Evolutionary conservation across 1,140 invertebrate genomes (phyloP).

Genomic region (Rhagoletis pomonella): DNA sequence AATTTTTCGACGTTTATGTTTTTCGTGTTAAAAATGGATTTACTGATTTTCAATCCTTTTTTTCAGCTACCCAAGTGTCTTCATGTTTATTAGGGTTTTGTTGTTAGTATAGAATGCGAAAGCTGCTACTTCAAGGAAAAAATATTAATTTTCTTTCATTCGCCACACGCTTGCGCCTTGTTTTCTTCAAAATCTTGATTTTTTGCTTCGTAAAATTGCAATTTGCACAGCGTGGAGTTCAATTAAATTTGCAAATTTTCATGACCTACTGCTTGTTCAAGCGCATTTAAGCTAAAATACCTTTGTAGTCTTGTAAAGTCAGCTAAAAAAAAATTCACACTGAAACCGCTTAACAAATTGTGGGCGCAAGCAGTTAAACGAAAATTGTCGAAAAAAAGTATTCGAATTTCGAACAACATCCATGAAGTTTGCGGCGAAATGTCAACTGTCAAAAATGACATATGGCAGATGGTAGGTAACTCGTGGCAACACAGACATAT

Average conservation of each 20-base stretch:
- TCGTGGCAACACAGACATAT: constrained; percentile 5
- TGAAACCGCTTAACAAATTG: constrained; percentile 25
- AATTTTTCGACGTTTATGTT: constrained; percentile 30
- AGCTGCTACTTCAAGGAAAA: no score
- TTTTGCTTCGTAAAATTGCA: background rate
- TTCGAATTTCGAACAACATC: background rate
- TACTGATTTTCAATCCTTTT: constrained; percentile 46
- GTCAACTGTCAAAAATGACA: constrained; percentile 51
- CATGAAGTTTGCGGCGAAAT: background rate
- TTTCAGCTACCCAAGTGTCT: background rate
- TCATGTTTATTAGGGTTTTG: background rate
- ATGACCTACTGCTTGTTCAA: background rate
- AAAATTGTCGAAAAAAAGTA: background rate
- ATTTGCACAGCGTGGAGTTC: background rate
- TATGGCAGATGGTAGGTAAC: constrained; percentile 40
- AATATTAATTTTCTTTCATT: no score
- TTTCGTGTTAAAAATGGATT: constrained; percentile 1
- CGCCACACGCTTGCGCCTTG: no score
- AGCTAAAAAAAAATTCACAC: background rate
- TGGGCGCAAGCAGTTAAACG: constrained; percentile 9
- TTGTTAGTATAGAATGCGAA: background rate
- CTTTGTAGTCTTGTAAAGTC: background rate
- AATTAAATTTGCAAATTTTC: constrained; percentile 27
- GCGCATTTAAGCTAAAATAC: background rate
- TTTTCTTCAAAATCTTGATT: no score